Conservation (phyloP, 2,113 vertebrate genomes). For the Callionymus lyra region DNA sequence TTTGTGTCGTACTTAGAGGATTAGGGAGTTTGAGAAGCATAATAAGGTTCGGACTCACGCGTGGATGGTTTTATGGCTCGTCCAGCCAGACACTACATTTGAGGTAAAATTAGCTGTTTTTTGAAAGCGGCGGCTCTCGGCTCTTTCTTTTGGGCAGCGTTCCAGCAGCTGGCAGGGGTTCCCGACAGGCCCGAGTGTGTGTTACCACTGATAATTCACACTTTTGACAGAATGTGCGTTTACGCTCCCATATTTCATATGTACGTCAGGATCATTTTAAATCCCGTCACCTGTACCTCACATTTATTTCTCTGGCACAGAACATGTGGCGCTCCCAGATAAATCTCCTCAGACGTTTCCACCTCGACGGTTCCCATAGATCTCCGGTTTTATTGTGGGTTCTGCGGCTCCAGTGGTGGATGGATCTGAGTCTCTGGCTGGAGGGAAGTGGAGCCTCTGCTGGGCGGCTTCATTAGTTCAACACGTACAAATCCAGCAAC, state of each 20-base stretch:
- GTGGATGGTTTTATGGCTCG: constrained; percentile 10
- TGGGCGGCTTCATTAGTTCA: constrained; percentile 24
- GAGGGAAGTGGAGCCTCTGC: constrained; percentile 42
- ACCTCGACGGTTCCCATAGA: constrained; percentile 66
- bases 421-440: constrained; percentile 32
- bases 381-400: constrained; percentile 67
- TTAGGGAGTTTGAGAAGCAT: constrained; percentile 46
- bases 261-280: constrained; percentile 34
- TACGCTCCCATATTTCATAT: constrained; percentile 53
- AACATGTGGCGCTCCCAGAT: constrained; percentile 38
- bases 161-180: constrained; percentile 45
- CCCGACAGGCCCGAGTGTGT: constrained; percentile 27
- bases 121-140: constrained; percentile 4
- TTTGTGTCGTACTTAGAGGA: constrained; percentile 65
- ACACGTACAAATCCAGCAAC: neutral
- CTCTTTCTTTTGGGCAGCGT: constrained; percentile 13
- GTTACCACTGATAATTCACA: constrained; percentile 50
- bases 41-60: constrained; percentile 51
- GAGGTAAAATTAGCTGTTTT: constrained; percentile 22
- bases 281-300: constrained; percentile 50
- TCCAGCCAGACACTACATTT: neutral
- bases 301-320: constrained; percentile 18
- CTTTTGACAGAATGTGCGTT: constrained; percentile 46
- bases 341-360: constrained; percentile 56
- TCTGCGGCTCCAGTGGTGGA: constrained; percentile 19